phyloP scores from a whole-genome alignment of 1,140 invertebrate species.

The Tetragnatha versicolor region DNA sequence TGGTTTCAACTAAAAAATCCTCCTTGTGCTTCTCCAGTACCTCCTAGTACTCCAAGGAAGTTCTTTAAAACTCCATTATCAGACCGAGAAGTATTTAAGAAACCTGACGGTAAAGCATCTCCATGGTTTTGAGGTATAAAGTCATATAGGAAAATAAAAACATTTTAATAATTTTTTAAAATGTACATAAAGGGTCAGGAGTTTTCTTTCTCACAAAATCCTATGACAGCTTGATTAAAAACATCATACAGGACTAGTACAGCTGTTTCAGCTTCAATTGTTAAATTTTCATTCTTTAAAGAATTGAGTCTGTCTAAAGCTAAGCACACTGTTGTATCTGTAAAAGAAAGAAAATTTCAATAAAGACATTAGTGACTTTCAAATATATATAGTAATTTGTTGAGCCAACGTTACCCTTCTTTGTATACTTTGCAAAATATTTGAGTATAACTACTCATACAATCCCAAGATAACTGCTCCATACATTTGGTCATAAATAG shows the following conservation, averaged over 20 bases:
- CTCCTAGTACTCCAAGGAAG: not conserved
- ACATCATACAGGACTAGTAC: not conserved
- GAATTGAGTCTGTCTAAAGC: conserved; percentile 5
- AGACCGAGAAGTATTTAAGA: conserved; percentile 9
- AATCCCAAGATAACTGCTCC: too few species aligned
- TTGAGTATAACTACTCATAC: too few species aligned
- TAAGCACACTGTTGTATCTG: not conserved
- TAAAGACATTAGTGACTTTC: not conserved
- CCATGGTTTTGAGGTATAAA: conserved; percentile 10
- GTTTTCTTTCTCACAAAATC: not conserved
- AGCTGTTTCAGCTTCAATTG: not conserved
- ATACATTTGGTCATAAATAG: too few species aligned
- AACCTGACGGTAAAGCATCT: not conserved
- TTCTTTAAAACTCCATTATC: conserved; percentile 21
- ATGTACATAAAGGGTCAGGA: not conserved
- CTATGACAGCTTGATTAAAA: conserved; percentile 22
- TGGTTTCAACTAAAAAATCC: too few species aligned
- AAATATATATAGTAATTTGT: too few species aligned
- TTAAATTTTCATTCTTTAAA: not conserved
- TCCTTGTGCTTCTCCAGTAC: too few species aligned
- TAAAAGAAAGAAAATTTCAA: not conserved
- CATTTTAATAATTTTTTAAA: not conserved
- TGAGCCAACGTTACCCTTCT: too few species aligned
- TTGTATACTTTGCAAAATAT: too few species aligned
- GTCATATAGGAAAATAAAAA: too few species aligned